These are phyloP conservation scores for Etheostoma perlongum DNA, from an alignment of 2,797 vertebrate genomes.

Conservation along the genomic window DNA sequence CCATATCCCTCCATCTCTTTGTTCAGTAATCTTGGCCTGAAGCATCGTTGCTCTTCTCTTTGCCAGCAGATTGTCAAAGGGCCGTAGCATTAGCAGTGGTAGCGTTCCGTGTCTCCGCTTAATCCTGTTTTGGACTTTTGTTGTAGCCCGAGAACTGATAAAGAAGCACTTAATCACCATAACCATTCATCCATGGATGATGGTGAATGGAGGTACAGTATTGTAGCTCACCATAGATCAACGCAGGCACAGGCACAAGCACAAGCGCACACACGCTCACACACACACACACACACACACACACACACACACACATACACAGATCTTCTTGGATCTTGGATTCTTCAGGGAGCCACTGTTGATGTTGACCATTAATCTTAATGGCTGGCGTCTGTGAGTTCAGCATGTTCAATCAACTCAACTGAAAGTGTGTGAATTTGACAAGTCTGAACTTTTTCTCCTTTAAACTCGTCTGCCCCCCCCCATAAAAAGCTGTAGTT, in stretches of 20 bases:
- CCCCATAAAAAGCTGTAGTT: not conserved
- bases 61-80: constrained; percentile 72
- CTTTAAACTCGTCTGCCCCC: not conserved
- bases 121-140: constrained; percentile 76
- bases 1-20: constrained; percentile 75
- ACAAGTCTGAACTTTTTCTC: constrained; percentile 56
- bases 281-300: not conserved
- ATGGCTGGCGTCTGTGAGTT: constrained; percentile 37
- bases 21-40: constrained; percentile 76
- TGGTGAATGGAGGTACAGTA: constrained; percentile 40
- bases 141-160: constrained; percentile 59
- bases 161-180: constrained; percentile 66
- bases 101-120: constrained; percentile 67
- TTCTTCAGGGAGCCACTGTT: constrained; percentile 36
- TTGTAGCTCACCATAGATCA: constrained; percentile 37
- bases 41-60: constrained; percentile 61
- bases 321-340: too few relatives aligned
- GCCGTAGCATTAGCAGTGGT: constrained; percentile 62
- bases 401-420: constrained; percentile 18
- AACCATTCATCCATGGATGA: constrained; percentile 55
- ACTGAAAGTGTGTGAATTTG: constrained; percentile 32
- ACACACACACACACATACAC: too few relatives aligned
- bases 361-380: constrained; percentile 53
- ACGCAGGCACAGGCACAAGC: not conserved
- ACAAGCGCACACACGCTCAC: not conserved